phyloP scores from a whole-genome alignment of 2,797 vertebrate genomes.

The Nasua narica region DNA sequence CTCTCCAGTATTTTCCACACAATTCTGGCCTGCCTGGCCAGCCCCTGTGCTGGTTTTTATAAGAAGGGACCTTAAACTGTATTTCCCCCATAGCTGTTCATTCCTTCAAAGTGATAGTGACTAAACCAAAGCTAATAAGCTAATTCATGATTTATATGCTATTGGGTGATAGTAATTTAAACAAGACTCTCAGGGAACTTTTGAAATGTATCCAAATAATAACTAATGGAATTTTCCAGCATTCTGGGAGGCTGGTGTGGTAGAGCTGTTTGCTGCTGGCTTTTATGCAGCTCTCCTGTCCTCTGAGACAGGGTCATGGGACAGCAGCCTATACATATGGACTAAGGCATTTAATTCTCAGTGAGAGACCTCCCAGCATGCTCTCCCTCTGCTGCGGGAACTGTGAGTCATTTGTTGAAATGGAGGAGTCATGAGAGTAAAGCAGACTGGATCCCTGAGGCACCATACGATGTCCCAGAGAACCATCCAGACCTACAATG shows the following conservation, averaged over 20 bases:
- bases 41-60: background rate
- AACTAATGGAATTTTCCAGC: background rate
- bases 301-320: background rate
- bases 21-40: background rate
- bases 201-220: background rate
- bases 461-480: background rate
- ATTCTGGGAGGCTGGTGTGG: background rate
- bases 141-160: background rate
- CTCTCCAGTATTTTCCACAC: background rate
- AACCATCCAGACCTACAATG: background rate
- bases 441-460: background rate
- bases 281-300: background rate
- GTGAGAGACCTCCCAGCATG: background rate
- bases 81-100: background rate
- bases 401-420: background rate
- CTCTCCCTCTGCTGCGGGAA: background rate
- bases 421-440: background rate
- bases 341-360: background rate
- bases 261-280: background rate
- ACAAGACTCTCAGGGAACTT: background rate
- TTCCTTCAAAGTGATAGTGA: constrained; percentile 5
- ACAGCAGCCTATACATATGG: background rate
- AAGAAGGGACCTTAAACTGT: background rate
- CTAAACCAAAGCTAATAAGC: background rate
- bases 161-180: background rate